Conservation (phyloP, 2,797 vertebrate species). For the Alca torda region DNA sequence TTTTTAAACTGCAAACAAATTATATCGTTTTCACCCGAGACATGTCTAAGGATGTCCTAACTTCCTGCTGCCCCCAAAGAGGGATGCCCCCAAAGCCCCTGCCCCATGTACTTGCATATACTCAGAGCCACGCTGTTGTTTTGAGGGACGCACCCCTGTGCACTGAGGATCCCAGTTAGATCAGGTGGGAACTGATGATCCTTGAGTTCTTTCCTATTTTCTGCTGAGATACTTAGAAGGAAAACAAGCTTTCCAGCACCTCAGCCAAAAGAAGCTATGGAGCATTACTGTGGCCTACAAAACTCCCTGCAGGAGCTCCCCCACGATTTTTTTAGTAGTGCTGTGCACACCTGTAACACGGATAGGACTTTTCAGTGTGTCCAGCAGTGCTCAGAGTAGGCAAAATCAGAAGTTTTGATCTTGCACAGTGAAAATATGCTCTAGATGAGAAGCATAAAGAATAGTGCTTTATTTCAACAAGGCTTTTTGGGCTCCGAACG, state of each 20-base stretch:
- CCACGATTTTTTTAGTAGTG: fast-evolving
- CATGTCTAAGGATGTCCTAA: neutral
- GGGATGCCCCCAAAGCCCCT: neutral
- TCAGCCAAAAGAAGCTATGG: neutral
- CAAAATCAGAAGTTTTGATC: neutral
- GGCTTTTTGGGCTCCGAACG: neutral
- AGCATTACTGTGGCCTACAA: neutral
- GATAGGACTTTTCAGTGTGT: neutral
- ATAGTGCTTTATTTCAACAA: neutral
- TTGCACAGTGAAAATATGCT: neutral
- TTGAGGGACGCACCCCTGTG: neutral
- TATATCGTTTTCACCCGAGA: neutral
- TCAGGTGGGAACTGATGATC: neutral
- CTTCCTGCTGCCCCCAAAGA: neutral
- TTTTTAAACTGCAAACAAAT: neutral
- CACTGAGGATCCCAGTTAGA: neutral
- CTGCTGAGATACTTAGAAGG: neutral
- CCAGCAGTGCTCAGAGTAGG: neutral
- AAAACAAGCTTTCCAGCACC: neutral
- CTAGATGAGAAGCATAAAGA: neutral
- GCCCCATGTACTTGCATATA: fast-evolving
- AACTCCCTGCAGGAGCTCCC: neutral
- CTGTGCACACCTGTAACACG: neutral
- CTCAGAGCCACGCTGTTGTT: neutral
- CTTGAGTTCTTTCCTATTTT: neutral